Evolutionary conservation across 2,113 vertebrate genomes (phyloP), one percentile per base, ranked within the genome.

Genomic region (Ranitomeya variabilis): DNA sequence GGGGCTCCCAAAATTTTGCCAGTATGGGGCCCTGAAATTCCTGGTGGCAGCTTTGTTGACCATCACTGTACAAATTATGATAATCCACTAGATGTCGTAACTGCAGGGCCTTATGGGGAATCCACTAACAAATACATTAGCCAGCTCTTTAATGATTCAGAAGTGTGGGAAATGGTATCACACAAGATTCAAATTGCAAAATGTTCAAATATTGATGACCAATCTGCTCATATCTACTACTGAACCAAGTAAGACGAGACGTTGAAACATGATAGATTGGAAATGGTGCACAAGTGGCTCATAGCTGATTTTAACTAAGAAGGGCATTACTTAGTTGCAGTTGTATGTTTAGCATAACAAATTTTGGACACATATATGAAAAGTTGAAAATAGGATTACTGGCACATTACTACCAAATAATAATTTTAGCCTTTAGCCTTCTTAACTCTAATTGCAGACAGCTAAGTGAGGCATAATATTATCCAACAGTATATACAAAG

Each of bases 401-500:
- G 37, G 54, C 52, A 85, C 9, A 31, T 73, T 73, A 71, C 67
- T 26, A 73, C 0, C 4, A 37, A 45, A 85, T 85, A 85, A 69
- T 54, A 83, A 64, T 45, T 37, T 83, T 54, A 83, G 81, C 62
- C 62, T 69, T 83, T 85, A 85, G 51, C 54, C 83, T 74, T 59
- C 83, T 85, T 85, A 73, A 71, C 83, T 73, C 52, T 74, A 85
- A 74, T 85, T 67, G 81, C 83, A 85, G 16, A 57, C 69, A 74
- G 54, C 83, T 73, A 26, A 85, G 16, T 59, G 23, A 74, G 52
- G 54, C 23, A 73, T 85, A 73, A 73, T 73, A 83, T 45, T 67
- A 74, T 59, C 83, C 83, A 85, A 59, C 52, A 59, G 37, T 57
- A 59, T 59, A 57, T 59, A 57, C 66, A 85, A 74, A 71, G 67